Conservation (phyloP, 2,113 vertebrate genomes). For the Atlantisia rogersi region DNA sequence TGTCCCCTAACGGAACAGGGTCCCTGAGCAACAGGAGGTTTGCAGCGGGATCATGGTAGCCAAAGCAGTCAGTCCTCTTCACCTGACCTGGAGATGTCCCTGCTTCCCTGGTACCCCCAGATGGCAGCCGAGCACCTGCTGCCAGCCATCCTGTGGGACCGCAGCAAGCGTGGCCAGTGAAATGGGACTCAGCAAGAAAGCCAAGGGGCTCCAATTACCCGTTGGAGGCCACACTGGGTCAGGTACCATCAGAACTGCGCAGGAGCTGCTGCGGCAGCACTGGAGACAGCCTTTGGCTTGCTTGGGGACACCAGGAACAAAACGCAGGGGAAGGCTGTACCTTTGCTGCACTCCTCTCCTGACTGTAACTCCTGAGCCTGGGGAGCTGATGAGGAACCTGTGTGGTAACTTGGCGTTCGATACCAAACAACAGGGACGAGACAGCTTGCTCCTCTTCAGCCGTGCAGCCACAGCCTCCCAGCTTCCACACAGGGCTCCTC, state of each 20-base stretch:
- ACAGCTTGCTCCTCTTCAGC: neutral
- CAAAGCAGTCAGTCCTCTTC: neutral
- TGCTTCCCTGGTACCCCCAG: rapidly evolving
- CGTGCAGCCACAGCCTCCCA: rapidly evolving
- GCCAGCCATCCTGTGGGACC: neutral
- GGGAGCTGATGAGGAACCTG: neutral
- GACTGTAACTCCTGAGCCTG: rapidly evolving
- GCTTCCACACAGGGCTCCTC: neutral
- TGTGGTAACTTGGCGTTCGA: rapidly evolving
- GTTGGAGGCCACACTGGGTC: neutral
- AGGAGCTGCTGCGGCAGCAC: neutral
- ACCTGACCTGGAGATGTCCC: neutral
- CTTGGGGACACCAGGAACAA: rapidly evolving
- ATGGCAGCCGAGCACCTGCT: rapidly evolving
- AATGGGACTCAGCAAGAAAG: rapidly evolving
- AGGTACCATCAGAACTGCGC: neutral
- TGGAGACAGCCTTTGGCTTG: rapidly evolving
- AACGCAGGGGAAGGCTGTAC: rapidly evolving
- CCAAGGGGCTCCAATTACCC: neutral
- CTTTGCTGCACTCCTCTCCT: neutral
- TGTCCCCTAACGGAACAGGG: too few relatives aligned
- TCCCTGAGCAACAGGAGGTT: neutral
- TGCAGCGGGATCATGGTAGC: neutral
- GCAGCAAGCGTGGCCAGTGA: rapidly evolving
- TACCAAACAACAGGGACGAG: rapidly evolving